A percentile compares a stretch with the other conserved stretches of the same genome.
Conservation (phyloP, 2,797 vertebrate genomes). For the Leuciscus waleckii region DNA sequence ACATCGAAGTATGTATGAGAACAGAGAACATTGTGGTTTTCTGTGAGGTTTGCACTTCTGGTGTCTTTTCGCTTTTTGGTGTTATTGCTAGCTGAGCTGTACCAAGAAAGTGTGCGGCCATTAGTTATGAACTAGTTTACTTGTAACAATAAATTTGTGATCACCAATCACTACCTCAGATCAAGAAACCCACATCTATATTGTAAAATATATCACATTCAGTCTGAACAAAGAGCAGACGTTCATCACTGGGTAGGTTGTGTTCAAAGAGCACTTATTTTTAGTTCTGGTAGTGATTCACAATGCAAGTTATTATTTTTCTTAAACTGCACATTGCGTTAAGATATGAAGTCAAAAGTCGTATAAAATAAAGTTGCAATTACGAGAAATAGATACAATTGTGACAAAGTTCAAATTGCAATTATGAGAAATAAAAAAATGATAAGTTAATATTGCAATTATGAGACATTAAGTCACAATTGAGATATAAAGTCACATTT, state of each 20-base stretch:
- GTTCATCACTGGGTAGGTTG: not conserved
- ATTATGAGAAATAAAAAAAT: not conserved
- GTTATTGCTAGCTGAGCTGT: not conserved
- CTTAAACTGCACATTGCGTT: not conserved
- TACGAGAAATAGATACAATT: not conserved
- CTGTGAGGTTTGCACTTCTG: not conserved
- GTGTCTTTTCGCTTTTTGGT: not conserved
- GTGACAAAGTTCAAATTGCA: not conserved
- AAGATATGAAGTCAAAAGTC: not conserved
- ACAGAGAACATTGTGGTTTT: constrained; percentile 18
- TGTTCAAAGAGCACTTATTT: not conserved
- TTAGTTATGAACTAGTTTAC: not conserved
- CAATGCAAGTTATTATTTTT: not conserved
- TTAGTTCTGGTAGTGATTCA: not conserved
- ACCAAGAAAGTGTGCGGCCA: not conserved
- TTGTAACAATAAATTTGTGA: not conserved
- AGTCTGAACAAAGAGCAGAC: not conserved
- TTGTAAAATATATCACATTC: not conserved
- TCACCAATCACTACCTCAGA: not conserved
- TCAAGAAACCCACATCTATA: not conserved
- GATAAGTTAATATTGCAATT: not conserved
- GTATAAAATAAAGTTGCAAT: not conserved
- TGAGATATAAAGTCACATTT: not conserved
- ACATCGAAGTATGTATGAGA: not conserved
- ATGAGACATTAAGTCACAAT: not conserved